Evolutionary conservation across 2,888 invertebrate species (phyloP).

Genomic region (Andrena marginata): DNA sequence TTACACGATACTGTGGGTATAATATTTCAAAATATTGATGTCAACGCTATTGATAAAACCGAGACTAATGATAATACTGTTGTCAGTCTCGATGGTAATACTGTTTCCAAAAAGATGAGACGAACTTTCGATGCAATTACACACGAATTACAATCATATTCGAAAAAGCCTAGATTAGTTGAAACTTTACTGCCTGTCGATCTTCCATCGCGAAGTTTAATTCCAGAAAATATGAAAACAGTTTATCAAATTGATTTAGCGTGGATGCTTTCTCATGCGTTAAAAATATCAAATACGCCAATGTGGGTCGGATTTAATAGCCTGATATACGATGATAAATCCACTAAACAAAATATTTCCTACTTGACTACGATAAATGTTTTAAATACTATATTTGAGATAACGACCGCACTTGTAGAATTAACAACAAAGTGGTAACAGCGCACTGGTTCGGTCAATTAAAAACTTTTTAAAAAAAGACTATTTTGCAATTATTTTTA

Average conservation of each 20-base stretch:
- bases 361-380: background rate
- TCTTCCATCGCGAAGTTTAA: background rate
- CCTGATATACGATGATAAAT: slow-evolving; percentile 48
- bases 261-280: slow-evolving; percentile 70
- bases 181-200: slow-evolving; percentile 3
- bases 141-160: background rate
- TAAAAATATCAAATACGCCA: slow-evolving; percentile 71
- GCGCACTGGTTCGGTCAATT: too few species aligned
- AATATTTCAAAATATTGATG: slow-evolving; percentile 6
- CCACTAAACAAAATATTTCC: background rate
- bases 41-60: background rate
- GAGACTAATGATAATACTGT: background rate
- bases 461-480: too few species aligned
- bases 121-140: background rate
- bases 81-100: background rate
- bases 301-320: slow-evolving; percentile 79
- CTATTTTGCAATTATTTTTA: too few species aligned
- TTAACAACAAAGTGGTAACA: too few species aligned
- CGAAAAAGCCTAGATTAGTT: background rate
- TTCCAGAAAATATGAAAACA: background rate
- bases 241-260: slow-evolving; percentile 44
- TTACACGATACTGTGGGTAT: background rate
- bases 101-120: background rate
- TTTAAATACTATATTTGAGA: too few species aligned
- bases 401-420: too few species aligned